Conservation (phyloP, 2,797 vertebrate species). For the Rousettus madagascariensis region DNA sequence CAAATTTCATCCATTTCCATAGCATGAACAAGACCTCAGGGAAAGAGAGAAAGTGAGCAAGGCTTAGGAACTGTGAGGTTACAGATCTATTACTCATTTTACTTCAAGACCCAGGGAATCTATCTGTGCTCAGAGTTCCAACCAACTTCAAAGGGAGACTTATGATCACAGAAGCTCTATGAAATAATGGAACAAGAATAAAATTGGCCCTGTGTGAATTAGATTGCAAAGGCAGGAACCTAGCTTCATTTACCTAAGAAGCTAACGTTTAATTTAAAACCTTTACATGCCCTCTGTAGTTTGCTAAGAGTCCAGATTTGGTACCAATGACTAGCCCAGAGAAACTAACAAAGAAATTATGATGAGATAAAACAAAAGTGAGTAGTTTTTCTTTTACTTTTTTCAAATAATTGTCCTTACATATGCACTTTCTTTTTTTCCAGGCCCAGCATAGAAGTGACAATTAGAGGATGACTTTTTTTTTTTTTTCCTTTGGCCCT, state of each 20-base stretch:
- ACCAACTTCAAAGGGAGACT: conserved; percentile 72
- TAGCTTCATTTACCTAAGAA: conserved; percentile 72
- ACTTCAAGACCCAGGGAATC: conserved; percentile 72
- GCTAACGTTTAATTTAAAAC: conserved; percentile 73
- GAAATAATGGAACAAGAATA: conserved; percentile 70
- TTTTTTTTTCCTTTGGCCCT: conserved; percentile 56
- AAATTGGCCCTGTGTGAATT: conserved; percentile 75
- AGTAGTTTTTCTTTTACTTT: conserved; percentile 56
- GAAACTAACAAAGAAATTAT: conserved; percentile 70
- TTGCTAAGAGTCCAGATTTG: conserved; percentile 61
- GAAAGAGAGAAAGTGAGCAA: background rate
- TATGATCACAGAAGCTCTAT: conserved; percentile 66
- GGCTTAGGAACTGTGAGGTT: conserved; percentile 48
- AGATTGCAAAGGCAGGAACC: conserved; percentile 74
- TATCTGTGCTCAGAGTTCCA: conserved; percentile 64
- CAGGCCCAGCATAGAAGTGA: conserved; percentile 63
- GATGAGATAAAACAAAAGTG: conserved; percentile 69
- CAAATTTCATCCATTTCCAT: conserved; percentile 42
- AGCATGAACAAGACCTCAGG: background rate
- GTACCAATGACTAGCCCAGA: conserved; percentile 68
- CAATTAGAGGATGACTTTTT: conserved; percentile 68
- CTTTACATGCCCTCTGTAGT: conserved; percentile 57
- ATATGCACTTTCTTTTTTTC: background rate
- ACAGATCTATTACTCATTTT: conserved; percentile 73
- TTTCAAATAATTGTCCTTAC: conserved; percentile 65